Evolutionary conservation across 2,113 vertebrate species (phyloP), one percentile per base, ranked within the genome.

Genomic region (Mus spicilegus): DNA sequence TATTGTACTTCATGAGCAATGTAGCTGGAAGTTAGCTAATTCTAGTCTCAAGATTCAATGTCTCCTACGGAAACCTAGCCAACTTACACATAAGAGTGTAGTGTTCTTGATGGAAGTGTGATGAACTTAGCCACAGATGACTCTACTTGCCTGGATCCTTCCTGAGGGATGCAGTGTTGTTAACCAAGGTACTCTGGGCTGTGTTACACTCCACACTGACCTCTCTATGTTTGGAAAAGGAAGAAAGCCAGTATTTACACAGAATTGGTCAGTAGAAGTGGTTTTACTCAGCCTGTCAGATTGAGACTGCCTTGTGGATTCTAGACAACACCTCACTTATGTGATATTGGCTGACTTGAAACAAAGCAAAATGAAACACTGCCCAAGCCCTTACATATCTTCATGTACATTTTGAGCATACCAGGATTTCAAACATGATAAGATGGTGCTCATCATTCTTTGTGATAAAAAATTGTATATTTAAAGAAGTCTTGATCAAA

Each of bases 51-150:
- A 95, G 11, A 87, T 91, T 65, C 17, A 69, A 7, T 87, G 93
- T 70, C 51, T 94, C 13, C 72, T 88, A 61, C 14, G 93, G 73
- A 87, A 85, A 90, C 67, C 56, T 87, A 91, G 56, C 82, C 89
- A 84, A 89, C 12, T 81, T 42, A 26, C 20, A 20, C 58, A 9
- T 19, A 36, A 67, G 84, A 90, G 58, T 39, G 69, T 80, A 67
- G 67, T 87, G 75, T 63, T 46, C 28, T 14, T 90, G 56, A 56
- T 67, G 8, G 14, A 26, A 20, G 26, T 5, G 4, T 92, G 1
- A 58, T 72, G 84, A 90, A 42, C 1, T 46, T 49, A 91, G 54
- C 13, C 6, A 56, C 4, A 61, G 33, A 54, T 42, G 51, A 69
- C 69, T 69, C 39, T 51, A 46, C 81, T 46, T 72, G 9, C 61